Conservation (phyloP, 2,797 vertebrate genomes). For the Micrastur ruficollis region DNA sequence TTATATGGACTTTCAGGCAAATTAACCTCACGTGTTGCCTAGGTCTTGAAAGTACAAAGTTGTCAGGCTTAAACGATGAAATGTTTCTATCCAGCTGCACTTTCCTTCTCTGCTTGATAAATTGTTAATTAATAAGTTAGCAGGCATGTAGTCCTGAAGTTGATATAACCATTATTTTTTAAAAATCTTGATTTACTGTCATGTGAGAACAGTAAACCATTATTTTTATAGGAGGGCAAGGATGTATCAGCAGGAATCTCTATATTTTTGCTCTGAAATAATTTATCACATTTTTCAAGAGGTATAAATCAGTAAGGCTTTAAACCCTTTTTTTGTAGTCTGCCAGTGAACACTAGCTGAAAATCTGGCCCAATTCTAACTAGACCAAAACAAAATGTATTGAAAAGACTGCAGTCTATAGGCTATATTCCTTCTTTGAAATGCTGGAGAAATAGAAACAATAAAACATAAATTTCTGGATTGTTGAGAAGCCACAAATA, state of each 20-base stretch:
- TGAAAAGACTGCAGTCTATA: neutral
- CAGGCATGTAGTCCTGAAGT: neutral
- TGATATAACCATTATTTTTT: neutral
- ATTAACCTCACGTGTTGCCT: neutral
- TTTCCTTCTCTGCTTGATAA: neutral
- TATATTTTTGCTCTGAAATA: neutral
- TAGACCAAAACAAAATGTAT: neutral
- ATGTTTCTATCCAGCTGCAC: neutral
- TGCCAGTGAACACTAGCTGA: neutral
- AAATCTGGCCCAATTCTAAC: neutral
- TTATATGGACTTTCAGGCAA: neutral
- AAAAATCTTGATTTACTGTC: neutral
- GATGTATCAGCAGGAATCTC: neutral
- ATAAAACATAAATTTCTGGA: neutral
- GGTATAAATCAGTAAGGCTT: neutral
- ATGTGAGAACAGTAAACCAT: neutral
- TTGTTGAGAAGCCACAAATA: neutral
- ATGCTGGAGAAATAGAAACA: neutral
- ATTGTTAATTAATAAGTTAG: neutral
- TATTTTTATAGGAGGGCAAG: neutral
- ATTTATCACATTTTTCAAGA: neutral
- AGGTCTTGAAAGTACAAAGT: neutral
- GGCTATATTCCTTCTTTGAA: neutral
- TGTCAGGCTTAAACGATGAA: neutral
- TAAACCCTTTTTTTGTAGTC: neutral